Conservation (phyloP, 2,113 vertebrate species). For the Poeciliopsis turrubarensis region DNA sequence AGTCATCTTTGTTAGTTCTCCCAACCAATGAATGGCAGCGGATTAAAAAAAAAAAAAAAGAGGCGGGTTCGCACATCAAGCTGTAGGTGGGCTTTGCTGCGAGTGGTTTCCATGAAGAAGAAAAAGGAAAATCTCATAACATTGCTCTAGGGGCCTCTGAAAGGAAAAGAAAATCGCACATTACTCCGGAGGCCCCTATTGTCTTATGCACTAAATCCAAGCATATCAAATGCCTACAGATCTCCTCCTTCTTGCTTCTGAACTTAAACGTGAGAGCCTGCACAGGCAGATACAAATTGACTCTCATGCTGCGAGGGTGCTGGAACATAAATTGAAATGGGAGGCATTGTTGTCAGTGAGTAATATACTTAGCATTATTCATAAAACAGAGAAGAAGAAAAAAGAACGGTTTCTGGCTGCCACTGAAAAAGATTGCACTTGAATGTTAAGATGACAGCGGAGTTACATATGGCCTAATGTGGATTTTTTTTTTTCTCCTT, state of each 20-base stretch:
- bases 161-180: constrained; percentile 67
- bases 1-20: constrained; percentile 78
- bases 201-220: constrained; percentile 70
- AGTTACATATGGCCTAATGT: constrained; percentile 76
- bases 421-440: constrained; percentile 58
- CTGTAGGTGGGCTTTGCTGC: constrained; percentile 77
- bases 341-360: constrained; percentile 78
- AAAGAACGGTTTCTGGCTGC: constrained; percentile 65
- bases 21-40: constrained; percentile 67
- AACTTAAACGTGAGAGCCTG: constrained; percentile 71
- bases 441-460: constrained; percentile 64
- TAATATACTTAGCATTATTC: constrained; percentile 83
- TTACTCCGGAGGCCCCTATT: constrained; percentile 70
- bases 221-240: constrained; percentile 79
- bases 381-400: constrained; percentile 66
- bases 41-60: constrained; percentile 64
- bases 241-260: constrained; percentile 51
- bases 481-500: constrained; percentile 60
- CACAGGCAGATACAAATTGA: constrained; percentile 82
- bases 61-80: constrained; percentile 70
- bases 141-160: constrained; percentile 69
- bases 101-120: constrained; percentile 68
- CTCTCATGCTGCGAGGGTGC: constrained; percentile 70
- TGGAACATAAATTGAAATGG: constrained; percentile 80
- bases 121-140: constrained; percentile 64